phyloP scores from a whole-genome alignment of 2,113 vertebrate genomes.

The Bufo gargarizans region DNA sequence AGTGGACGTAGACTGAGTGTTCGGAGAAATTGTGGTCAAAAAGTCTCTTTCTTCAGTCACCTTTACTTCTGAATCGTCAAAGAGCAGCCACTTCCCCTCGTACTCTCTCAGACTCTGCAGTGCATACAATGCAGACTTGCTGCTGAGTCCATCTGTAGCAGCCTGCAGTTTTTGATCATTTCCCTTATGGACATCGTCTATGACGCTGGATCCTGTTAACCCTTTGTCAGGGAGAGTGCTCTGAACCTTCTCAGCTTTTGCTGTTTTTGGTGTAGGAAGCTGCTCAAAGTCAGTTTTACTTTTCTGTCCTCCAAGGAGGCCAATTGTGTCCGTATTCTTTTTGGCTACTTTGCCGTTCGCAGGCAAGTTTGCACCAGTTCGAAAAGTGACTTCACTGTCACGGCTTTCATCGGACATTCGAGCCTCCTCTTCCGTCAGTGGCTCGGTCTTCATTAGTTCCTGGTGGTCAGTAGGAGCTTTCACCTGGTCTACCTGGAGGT shows the following conservation, averaged over 20 bases:
- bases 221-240: constrained; percentile 64
- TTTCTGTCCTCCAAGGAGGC: constrained; percentile 93
- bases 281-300: constrained; percentile 83
- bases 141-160: constrained; percentile 37
- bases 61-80: constrained; percentile 95
- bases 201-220: constrained; percentile 62
- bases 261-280: constrained; percentile 69
- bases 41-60: constrained; percentile 93
- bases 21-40: constrained; percentile 86
- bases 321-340: constrained; percentile 84
- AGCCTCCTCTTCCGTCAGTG: constrained; percentile 70
- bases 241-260: constrained; percentile 74
- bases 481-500: constrained; percentile 71
- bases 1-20: constrained; percentile 87
- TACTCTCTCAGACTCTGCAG: constrained; percentile 83
- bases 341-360: constrained; percentile 76
- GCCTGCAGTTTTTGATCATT: constrained; percentile 41
- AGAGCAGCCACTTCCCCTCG: constrained; percentile 95
- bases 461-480: constrained; percentile 69
- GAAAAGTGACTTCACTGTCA: constrained; percentile 83
- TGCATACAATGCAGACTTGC: constrained; percentile 67
- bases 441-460: constrained; percentile 70
- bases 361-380: constrained; percentile 67
- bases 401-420: constrained; percentile 72
- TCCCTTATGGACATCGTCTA: constrained; percentile 57